Conservation (phyloP, 2,113 vertebrate genomes). For the Anhinga anhinga region DNA sequence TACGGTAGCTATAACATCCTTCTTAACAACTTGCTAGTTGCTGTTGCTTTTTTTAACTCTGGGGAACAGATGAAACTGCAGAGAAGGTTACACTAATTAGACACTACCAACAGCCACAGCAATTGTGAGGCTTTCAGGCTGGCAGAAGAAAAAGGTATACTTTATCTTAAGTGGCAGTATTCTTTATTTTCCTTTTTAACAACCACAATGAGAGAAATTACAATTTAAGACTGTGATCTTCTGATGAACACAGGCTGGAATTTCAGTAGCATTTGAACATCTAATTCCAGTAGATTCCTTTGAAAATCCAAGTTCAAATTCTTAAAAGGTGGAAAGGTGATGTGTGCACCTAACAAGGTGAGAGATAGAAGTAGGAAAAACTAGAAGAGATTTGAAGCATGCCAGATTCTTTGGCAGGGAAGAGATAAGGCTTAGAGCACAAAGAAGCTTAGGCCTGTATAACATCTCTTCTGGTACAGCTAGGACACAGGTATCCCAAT, state of each 20-base stretch:
- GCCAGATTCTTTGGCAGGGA: not conserved
- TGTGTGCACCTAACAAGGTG: not conserved
- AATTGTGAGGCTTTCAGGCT: constrained; percentile 5
- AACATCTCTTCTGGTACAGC: not conserved
- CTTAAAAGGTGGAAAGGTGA: not conserved
- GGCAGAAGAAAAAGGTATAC: not conserved
- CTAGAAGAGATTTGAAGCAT: not conserved
- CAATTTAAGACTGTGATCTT: not conserved
- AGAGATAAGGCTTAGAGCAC: not conserved
- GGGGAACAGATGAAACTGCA: constrained; percentile 9
- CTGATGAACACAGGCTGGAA: not conserved
- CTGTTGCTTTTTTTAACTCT: constrained; percentile 33
- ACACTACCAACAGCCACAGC: not conserved
- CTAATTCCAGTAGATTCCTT: not conserved
- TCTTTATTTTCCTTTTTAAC: not conserved
- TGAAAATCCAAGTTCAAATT: not conserved
- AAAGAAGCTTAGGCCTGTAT: not conserved
- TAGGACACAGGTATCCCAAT: not conserved
- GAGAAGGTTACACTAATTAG: constrained; percentile 53
- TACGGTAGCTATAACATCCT: constrained; percentile 7
- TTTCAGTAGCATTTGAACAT: not conserved
- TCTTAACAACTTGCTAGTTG: not conserved
- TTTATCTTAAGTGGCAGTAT: constrained; percentile 16
- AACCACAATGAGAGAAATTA: not conserved
- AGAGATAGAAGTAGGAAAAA: not conserved